Evolutionary conservation across 2,113 vertebrate species (phyloP), one percentile per base, ranked within the genome.

Genomic region (Pogonocichla stellata): DNA sequence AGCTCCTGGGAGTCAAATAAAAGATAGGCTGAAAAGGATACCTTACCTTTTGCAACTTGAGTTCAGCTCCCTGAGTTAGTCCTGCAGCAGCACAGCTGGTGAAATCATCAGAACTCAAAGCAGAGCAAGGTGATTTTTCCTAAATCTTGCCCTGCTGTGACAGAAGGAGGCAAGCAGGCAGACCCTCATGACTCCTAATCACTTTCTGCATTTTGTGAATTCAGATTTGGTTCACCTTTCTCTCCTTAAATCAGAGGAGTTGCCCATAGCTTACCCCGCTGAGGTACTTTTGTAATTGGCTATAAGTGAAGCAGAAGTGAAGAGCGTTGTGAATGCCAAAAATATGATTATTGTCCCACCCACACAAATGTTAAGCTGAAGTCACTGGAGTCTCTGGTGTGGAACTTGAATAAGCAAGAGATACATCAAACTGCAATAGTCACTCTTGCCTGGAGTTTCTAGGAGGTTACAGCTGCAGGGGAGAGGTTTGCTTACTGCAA

Each of bases 301-400:
- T 69, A 4, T 58, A 83, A 92, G 19, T n/a, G 26, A 53, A 81
- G n/a, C 20, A 70, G 88, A 77, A 85, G 25, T 47, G 15, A 88
- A 91, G 47, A 92, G 26, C 25, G 83, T 43, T 80, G 33, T 23
- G 20, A 90, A 90, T 51, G 47, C 45, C 70, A 85, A 77, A 90
- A 91, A 8, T 6, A 24, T 48, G 25, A 70, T 77, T 87, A 45
- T 58, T 54, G 43, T 67, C 28, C 85, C 79, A 88, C 67, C 62
- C 64, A 79, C 61, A 42, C 3, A 8, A 81, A 24, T 14, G 23
- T 79, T 89, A 57, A 87, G 45, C 33, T 75, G 73, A 81, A 91
- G 47, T 78, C 69, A 90, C 62, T 75, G n/a, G 54, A 73, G 54
- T 88, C 42, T 84, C 45, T 88, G 26, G 54, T 86, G 34, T 95